Conservation (phyloP, 2,113 vertebrate genomes). For the Trichomycterus rosablanca region DNA sequence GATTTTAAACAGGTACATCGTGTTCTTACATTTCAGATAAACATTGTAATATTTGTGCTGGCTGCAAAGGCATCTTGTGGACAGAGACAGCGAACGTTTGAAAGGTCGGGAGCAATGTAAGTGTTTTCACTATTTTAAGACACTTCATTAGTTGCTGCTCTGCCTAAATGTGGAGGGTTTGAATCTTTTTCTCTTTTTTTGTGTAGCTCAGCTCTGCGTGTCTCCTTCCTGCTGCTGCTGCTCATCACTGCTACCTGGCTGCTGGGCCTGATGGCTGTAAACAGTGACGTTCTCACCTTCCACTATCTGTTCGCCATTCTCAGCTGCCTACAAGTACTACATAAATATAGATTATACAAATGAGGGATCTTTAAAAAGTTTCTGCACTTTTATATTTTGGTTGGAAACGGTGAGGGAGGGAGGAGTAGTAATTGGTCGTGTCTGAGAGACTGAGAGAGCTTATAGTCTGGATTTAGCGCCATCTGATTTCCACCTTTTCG, state of each 20-base stretch:
- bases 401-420: too few relatives aligned
- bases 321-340: constrained; percentile 77
- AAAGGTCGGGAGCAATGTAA: constrained; percentile 74
- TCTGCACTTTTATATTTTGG: too few relatives aligned
- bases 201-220: constrained; percentile 69
- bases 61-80: constrained; percentile 76
- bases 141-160: too few relatives aligned
- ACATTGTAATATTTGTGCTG: constrained; percentile 74
- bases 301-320: constrained; percentile 84
- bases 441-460: too few relatives aligned
- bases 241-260: constrained; percentile 81
- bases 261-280: constrained; percentile 81
- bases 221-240: constrained; percentile 73
- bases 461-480: too few relatives aligned
- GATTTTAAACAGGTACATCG: neutral
- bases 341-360: too few relatives aligned
- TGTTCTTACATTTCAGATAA: constrained; percentile 65
- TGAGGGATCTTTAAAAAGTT: too few relatives aligned
- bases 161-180: too few relatives aligned
- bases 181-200: constrained; percentile 12
- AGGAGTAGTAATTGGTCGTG: too few relatives aligned
- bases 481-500: too few relatives aligned
- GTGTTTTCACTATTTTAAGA: constrained; percentile 28
- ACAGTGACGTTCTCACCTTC: constrained; percentile 73
- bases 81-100: constrained; percentile 69